phyloP scores from a whole-genome alignment of 1,140 invertebrate genomes.

The Drosophila mayri region DNA sequence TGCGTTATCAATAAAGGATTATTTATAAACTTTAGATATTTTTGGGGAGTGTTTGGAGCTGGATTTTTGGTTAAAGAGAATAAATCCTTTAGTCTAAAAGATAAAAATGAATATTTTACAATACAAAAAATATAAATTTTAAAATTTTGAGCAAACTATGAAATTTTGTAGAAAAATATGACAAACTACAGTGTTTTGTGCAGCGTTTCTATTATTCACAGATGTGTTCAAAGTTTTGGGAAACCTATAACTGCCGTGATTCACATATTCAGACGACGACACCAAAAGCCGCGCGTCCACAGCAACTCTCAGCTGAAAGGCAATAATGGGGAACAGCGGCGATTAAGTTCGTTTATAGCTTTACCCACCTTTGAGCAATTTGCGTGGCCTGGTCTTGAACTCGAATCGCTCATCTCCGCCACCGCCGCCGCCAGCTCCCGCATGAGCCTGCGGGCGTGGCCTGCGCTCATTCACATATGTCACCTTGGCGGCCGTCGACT shows the following conservation, averaged over 20 bases:
- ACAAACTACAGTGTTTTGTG: background rate
- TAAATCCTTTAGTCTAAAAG: background rate
- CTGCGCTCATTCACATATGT: constrained; percentile 88
- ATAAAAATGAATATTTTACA: background rate
- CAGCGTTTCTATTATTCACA: background rate
- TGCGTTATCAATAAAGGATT: constrained; percentile 4
- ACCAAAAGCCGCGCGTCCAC: constrained; percentile 55
- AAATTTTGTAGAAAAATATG: background rate
- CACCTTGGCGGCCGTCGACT: constrained; percentile 83
- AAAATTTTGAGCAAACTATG: background rate
- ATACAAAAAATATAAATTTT: background rate
- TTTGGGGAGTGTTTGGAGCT: background rate
- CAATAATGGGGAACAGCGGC: constrained; percentile 7
- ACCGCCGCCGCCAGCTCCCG: constrained; percentile 13
- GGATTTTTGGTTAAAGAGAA: background rate
- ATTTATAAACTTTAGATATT: background rate
- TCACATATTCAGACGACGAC: background rate
- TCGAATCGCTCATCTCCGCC: constrained; percentile 76
- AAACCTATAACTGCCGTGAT: background rate
- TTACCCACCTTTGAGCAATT: constrained; percentile 78
- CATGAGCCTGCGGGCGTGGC: constrained; percentile 78
- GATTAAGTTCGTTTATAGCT: constrained; percentile 9
- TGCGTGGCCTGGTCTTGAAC: constrained; percentile 80
- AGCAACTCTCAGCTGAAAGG: constrained; percentile 51
- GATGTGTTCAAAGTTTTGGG: background rate